Conservation (phyloP, 2,888 invertebrate species). For the Marasmarcha lunaedactyla region DNA sequence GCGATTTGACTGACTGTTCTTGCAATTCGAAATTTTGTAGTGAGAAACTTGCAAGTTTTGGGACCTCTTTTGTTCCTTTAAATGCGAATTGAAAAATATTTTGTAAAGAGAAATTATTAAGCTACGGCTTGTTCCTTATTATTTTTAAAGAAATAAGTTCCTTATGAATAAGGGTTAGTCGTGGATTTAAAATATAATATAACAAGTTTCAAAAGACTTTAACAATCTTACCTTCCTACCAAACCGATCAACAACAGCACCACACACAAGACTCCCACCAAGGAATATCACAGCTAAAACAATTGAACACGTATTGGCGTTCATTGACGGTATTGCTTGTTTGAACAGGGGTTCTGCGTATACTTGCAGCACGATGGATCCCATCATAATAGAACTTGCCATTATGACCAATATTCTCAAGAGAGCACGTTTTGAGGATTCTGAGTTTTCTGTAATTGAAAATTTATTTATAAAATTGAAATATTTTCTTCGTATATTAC, state of each 20-base stretch:
- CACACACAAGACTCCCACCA: constrained; percentile 33
- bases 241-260: constrained; percentile 33
- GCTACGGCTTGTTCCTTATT: no score
- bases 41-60: no score
- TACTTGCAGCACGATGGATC: constrained; percentile 45
- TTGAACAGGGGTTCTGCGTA: constrained; percentile 51
- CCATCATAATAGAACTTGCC: constrained; percentile 43
- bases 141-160: no score
- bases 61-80: no score
- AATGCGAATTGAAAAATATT: no score
- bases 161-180: no score
- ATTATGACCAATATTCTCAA: constrained; percentile 30
- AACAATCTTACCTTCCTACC: constrained; percentile 49
- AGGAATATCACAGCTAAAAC: constrained; percentile 40
- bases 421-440: constrained; percentile 38
- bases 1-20: no score
- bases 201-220: no score
- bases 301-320: constrained; percentile 46
- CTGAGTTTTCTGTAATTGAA: constrained; percentile 32
- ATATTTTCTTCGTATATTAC: no score
- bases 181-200: no score
- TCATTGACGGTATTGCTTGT: constrained; percentile 46
- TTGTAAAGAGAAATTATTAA: no score
- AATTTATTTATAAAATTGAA: background rate
- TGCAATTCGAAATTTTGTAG: no score